Base-by-base conservation (phyloP, 2,797 vertebrate species). In the Chelon labrosus region DNA sequence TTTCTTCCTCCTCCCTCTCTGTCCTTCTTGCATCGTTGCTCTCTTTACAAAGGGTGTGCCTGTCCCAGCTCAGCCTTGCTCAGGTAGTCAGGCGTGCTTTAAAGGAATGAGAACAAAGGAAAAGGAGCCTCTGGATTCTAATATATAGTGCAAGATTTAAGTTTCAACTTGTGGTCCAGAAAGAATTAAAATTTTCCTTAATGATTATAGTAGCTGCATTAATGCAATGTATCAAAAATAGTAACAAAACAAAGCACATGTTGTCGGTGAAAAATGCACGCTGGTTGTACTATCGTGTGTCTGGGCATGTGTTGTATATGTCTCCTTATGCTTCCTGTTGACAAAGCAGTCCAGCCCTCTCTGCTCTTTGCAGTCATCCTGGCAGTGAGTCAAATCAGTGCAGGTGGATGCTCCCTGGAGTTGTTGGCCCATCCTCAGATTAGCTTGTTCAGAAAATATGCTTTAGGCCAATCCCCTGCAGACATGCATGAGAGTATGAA, bases 31-130 rank as follows among this genome's bases (percentile, higher is more conserved):
- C 39, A 41, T 63, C 59, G 20, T 62, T 65, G 51, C 76, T 73
- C 11, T 91, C 88, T 91, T 91, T 83, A 86, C 88, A 79, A 84
- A 92, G 80, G 91, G 92, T 50, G 91, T 90, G 90, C 85, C 88
- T 90, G 80, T 81, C 77, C 79, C 71, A 65, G 83, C 84, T 79
- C 69, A 63, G 63, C 79, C 77, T 67, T 82, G 84, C 75, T 84
- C 86, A 80, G 76, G 65, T 64, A 56, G 69, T 80, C 25, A 14
- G 31, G n/a, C 19, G 5, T 7, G 25, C 63, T 38, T 38, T 22
- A 62, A 75, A 74, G 50, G 20, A 65, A 19, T 17, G 13, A 3
- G 4, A 64, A 62, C 22, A 75, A 62, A 59, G 13, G 9, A 49
- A 1, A 12, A 5, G 38, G 19, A 3, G 4, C 9, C 27, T 44